These are phyloP conservation scores for Rhagoletis pomonella DNA, from an alignment of 1,140 invertebrate genomes.

Conservation along the genomic window DNA sequence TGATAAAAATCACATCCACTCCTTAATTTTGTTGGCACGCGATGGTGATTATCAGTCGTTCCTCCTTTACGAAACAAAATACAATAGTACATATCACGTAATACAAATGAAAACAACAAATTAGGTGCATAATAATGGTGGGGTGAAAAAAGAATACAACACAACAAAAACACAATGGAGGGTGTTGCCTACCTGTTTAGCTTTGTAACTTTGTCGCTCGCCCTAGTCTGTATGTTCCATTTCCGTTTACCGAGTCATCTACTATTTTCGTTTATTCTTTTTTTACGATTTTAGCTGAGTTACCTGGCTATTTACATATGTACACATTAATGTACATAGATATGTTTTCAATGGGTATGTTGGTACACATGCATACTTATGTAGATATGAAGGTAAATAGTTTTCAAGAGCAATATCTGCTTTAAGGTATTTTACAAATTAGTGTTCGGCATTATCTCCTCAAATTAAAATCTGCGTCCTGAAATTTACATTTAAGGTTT, in stretches of 20 bases:
- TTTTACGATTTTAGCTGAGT: neutral
- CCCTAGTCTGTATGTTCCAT: neutral
- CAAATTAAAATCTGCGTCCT: constrained; percentile 46
- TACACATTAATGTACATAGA: neutral
- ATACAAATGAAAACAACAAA: neutral
- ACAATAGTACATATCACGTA: neutral
- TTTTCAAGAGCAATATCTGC: neutral
- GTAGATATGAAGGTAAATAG: no score
- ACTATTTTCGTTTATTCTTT: constrained; percentile 17
- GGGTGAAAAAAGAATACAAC: neutral
- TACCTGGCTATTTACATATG: neutral
- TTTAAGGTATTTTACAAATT: constrained; percentile 54
- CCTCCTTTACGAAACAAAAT: constrained; percentile 2
- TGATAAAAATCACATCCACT: constrained; percentile 74
- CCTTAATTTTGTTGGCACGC: constrained; percentile 72
- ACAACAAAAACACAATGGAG: neutral
- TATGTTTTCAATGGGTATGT: neutral
- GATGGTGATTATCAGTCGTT: constrained; percentile 73
- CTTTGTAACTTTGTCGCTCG: constrained; percentile 22
- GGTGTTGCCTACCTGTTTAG: constrained; percentile 40
- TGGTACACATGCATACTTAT: no score
- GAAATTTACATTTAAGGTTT: neutral
- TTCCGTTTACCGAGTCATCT: constrained; percentile 13
- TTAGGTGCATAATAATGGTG: constrained; percentile 20
- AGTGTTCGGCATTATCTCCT: constrained; percentile 54